These are phyloP conservation scores for Takifugu rubripes DNA, from an alignment of 2,797 vertebrate species.

Conservation along the genomic window DNA sequence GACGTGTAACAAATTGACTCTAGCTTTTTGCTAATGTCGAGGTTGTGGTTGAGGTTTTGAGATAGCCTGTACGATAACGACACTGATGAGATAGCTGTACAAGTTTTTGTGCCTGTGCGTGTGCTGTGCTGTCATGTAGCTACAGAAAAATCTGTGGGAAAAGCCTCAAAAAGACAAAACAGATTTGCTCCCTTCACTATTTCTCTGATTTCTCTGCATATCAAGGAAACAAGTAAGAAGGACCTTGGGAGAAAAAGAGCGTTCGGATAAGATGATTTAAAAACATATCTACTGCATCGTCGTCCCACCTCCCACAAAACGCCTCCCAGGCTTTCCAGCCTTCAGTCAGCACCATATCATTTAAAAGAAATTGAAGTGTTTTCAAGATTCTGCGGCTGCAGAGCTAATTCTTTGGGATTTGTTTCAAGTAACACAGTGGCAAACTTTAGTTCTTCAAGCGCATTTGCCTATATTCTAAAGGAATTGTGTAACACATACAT, in stretches of 20 bases:
- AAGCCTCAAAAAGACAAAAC: too few relatives aligned
- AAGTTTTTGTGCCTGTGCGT: too few relatives aligned
- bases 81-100: too few relatives aligned
- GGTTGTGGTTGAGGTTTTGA: too few relatives aligned
- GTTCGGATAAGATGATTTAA: conserved; percentile 64
- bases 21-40: too few relatives aligned
- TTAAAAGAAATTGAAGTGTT: conserved; percentile 75
- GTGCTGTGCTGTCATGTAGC: too few relatives aligned
- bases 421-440: conserved; percentile 22
- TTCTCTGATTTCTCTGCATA: too few relatives aligned
- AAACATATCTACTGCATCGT: conserved; percentile 70
- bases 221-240: too few relatives aligned
- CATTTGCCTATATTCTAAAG: conserved; percentile 9
- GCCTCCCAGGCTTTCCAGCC: conserved; percentile 69
- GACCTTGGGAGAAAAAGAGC: background rate
- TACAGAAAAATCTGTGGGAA: too few relatives aligned
- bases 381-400: conserved; percentile 79
- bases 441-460: conserved; percentile 12
- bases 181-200: too few relatives aligned
- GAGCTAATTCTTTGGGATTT: conserved; percentile 76
- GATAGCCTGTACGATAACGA: too few relatives aligned
- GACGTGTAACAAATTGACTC: too few relatives aligned
- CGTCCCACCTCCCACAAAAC: conserved; percentile 43
- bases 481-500: conserved; percentile 21
- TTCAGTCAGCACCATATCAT: conserved; percentile 86